Base-by-base conservation (phyloP, 2,888 invertebrate genomes). In the Nephrocerus scutellatus region DNA sequence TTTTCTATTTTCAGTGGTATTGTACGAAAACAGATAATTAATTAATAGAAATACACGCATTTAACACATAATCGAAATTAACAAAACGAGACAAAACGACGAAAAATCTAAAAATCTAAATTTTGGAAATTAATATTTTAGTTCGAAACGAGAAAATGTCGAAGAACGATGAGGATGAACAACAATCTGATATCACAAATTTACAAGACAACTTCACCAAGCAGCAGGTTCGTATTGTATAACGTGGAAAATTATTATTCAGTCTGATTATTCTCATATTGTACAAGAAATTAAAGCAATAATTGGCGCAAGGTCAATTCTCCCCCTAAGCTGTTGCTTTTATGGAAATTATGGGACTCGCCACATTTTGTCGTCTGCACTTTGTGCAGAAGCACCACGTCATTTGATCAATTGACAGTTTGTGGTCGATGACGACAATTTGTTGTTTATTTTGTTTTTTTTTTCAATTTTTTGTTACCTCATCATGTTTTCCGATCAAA, bases 191-290 rank as follows among this genome's bases (percentile, higher is more conserved):
- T 44, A 54, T 54, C 25, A 50, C 44, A 31, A 51, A 50, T 40
- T 44, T 57, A 26, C 55, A 56, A 41, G 49, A 55, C 36, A 56
- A 51, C 40, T 57, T 57, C 39, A 49, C 48, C 35, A 55, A 56
- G 46, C 56, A 57, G 41, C 57, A 57, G 49, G 57, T 55, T 34
- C 48, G 46, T 43, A 15, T 28, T 23, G 22, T 19, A 6, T 3
- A 8, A 15, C 12, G 12, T 12, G 20, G 22, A 8, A 14, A 31
- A 20, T 20, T 19, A 3, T 12, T n/a, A 13, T 20, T 10, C n/a
- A n/a, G n/a, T n/a, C n/a, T 21, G 12, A 4, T 8, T 30, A 7
- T 30, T 18, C 18, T 10, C 3, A 3, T 30, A 12, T 10, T 19
- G 16, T 8, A 18, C 3, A 16, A 15, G 7, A n/a, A 26, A 26